Conservation (phyloP, 2,113 vertebrate species). For the Dicerorhinus sumatrensis region DNA sequence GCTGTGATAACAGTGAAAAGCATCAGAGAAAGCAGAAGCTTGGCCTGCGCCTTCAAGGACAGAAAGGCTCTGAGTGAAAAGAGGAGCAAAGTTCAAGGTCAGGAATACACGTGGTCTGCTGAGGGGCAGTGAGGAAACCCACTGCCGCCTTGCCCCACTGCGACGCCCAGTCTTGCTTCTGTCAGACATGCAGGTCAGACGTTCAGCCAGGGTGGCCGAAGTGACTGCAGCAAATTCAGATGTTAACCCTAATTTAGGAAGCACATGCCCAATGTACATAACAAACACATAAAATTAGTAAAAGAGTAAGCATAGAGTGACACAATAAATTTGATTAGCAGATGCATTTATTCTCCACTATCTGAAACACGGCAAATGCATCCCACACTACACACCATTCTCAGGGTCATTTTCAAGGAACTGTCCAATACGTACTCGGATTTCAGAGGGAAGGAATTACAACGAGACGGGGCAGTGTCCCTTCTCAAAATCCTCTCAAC, state of each 20-base stretch:
- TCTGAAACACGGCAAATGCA: background rate
- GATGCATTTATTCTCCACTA: background rate
- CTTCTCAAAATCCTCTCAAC: background rate
- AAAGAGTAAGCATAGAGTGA: background rate
- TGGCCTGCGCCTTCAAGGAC: background rate
- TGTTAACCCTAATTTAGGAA: background rate
- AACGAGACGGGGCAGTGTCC: fast-evolving
- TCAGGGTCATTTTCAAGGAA: background rate
- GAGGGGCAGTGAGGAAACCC: background rate
- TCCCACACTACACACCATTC: fast-evolving
- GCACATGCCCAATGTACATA: background rate
- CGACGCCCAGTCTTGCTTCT: background rate
- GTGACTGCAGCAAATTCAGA: background rate
- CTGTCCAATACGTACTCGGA: background rate
- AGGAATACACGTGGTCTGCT: background rate
- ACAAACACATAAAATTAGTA: background rate
- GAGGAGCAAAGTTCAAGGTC: background rate
- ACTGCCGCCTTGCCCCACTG: background rate
- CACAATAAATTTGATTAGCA: background rate
- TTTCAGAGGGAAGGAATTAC: background rate
- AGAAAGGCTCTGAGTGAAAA: background rate
- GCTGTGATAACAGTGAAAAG: background rate
- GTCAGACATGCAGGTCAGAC: background rate
- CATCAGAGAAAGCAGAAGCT: background rate
- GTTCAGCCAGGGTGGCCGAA: background rate